A percentile compares a stretch with the other conserved stretches of the same genome.
These are phyloP conservation scores for Rhabdophis nuchalis DNA, from an alignment of 2,797 vertebrate species.

Conservation along the genomic window DNA sequence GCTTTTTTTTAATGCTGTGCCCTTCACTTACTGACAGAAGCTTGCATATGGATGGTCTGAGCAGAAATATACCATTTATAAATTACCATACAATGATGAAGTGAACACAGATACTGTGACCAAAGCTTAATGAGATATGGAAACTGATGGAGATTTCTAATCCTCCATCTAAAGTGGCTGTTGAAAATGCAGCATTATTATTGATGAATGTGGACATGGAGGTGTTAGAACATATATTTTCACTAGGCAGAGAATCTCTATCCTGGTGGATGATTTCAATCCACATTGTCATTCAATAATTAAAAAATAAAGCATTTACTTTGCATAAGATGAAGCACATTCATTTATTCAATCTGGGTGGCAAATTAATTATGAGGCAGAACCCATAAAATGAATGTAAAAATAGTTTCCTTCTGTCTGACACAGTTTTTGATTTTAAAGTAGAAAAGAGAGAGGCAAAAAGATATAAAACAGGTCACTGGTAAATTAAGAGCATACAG, in stretches of 20 bases:
- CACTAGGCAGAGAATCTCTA: not conserved
- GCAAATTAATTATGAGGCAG: slow-evolving; percentile 31
- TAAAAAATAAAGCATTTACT: slow-evolving; percentile 26
- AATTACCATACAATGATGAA: slow-evolving; percentile 37
- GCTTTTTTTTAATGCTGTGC: slow-evolving; percentile 63
- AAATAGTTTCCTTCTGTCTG: slow-evolving; percentile 40
- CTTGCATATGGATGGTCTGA: slow-evolving; percentile 39
- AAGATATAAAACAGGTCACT: slow-evolving; percentile 56
- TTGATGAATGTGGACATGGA: slow-evolving; percentile 7
- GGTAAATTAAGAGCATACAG: slow-evolving; percentile 60
- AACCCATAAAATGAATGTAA: slow-evolving; percentile 38
- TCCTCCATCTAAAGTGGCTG: slow-evolving; percentile 40
- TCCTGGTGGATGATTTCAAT: not conserved
- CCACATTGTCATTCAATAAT: slow-evolving; percentile 15
- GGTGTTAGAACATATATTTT: slow-evolving; percentile 33
- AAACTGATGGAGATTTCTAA: slow-evolving; percentile 45
- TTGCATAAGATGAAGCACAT: not conserved
- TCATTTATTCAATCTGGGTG: slow-evolving; percentile 37
- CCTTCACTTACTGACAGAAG: slow-evolving; percentile 66
- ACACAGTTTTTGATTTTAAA: slow-evolving; percentile 50
- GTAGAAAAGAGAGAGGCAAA: slow-evolving; percentile 18
- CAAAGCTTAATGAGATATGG: slow-evolving; percentile 58
- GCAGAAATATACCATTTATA: slow-evolving; percentile 49
- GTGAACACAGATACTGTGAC: slow-evolving; percentile 26
- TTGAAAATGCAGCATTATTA: slow-evolving; percentile 43